Percentiles rank a stretch among this genome's conserved stretches.
Conservation (phyloP, 2,888 invertebrate genomes). For the Dioctria linearis region DNA sequence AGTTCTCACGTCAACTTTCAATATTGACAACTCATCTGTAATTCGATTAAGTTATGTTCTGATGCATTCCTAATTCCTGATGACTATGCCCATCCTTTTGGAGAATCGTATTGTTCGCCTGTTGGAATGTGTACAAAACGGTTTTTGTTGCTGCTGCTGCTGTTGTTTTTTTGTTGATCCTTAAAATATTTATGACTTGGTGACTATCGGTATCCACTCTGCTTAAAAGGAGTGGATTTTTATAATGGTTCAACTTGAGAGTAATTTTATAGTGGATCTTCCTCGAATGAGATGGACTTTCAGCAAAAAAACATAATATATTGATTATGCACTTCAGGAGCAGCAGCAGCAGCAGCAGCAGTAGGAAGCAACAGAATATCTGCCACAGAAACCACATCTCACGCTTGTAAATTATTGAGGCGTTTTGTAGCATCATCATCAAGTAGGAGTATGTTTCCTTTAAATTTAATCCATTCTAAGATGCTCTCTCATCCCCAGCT, state of each 20-base stretch:
- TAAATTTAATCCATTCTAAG: conserved; percentile 49
- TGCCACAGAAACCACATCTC: conserved; percentile 44
- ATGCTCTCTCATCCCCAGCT: conserved; percentile 36
- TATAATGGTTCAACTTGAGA: neutral
- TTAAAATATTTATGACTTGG: conserved; percentile 1
- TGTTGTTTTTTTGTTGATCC: neutral
- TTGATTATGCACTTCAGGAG: conserved; percentile 35
- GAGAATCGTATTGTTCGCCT: neutral
- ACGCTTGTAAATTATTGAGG: conserved; percentile 48
- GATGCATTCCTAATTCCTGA: too few relatives aligned
- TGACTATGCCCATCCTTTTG: neutral
- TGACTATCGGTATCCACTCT: neutral
- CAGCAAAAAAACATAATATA: conserved; percentile 1
- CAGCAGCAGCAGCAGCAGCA: neutral
- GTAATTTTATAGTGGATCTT: neutral
- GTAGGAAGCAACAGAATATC: conserved; percentile 40
- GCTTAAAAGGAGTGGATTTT: neutral
- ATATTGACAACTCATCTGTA: conserved; percentile 26
- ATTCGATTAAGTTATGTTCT: conserved; percentile 31
- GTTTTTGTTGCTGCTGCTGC: too few relatives aligned
- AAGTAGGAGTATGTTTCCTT: conserved; percentile 33
- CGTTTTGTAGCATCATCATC: conserved; percentile 48
- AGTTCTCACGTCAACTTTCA: conserved; percentile 1
- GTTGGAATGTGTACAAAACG: neutral
- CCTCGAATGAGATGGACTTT: neutral